Conservation (phyloP, 2,888 invertebrate species). For the Ligdia adustata region DNA sequence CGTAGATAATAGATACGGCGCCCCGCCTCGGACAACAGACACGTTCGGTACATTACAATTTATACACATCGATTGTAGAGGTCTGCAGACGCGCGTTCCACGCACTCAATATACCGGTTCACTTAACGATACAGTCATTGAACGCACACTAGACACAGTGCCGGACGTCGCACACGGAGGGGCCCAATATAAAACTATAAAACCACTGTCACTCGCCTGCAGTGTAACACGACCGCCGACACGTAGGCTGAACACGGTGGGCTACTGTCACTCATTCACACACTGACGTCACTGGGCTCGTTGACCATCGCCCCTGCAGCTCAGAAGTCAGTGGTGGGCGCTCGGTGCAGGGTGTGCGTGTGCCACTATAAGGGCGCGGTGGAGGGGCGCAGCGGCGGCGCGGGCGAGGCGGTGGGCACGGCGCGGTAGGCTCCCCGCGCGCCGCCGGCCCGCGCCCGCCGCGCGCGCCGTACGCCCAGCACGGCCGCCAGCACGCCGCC, state of each 20-base stretch:
- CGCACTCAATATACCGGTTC: background rate
- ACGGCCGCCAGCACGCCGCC: slow-evolving; percentile 42
- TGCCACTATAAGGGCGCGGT: slow-evolving; percentile 72
- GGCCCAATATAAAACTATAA: slow-evolving; percentile 42
- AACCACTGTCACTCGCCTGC: no score
- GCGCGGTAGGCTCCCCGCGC: slow-evolving; percentile 49
- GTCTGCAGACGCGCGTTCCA: no score
- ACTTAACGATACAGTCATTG: slow-evolving; percentile 1
- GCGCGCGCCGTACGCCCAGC: slow-evolving; percentile 35
- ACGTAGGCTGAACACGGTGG: no score
- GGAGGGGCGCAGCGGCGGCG: slow-evolving; percentile 38
- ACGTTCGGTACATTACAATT: no score
- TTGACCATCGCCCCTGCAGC: no score
- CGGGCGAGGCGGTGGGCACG: slow-evolving; percentile 42
- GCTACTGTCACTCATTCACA: no score
- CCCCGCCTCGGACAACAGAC: no score
- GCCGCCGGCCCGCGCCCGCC: slow-evolving; percentile 26
- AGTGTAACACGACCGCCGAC: no score
- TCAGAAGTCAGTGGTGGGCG: slow-evolving; percentile 2
- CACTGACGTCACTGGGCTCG: no score
- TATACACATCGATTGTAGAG: no score
- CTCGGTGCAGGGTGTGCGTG: slow-evolving; percentile 51
- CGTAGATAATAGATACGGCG: no score
- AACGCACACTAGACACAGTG: background rate
- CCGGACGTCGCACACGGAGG: background rate